Percentiles rank a stretch among this genome's conserved stretches.
Evolutionary conservation across 2,797 vertebrate species (phyloP).

Genomic region (Phaenicophaeus curvirostris): DNA sequence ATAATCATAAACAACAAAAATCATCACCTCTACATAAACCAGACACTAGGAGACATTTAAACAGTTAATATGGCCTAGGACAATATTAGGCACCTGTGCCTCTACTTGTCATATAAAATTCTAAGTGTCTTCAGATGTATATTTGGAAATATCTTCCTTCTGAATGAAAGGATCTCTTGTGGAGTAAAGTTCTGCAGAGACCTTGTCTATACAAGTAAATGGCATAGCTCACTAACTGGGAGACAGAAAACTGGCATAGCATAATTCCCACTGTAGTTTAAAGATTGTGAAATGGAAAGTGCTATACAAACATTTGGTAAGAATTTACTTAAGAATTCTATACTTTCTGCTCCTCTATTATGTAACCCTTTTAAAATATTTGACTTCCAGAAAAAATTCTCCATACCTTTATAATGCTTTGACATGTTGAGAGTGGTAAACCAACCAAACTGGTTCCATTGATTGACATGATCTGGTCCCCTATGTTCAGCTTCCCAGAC

Average conservation of each 20-base stretch:
- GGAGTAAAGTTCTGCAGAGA: background rate
- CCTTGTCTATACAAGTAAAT: background rate
- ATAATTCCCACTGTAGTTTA: background rate
- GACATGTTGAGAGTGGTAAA: slow-evolving; percentile 93
- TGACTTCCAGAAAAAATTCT: background rate
- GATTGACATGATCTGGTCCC: slow-evolving; percentile 99
- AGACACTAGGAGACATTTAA: background rate
- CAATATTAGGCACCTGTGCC: background rate
- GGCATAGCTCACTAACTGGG: background rate
- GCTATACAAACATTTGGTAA: background rate
- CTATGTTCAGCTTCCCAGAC: slow-evolving; percentile 92
- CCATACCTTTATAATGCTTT: slow-evolving; percentile 96
- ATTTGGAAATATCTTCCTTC: background rate
- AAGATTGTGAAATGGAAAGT: background rate
- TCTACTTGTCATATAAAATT: background rate
- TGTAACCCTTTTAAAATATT: background rate
- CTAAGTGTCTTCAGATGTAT: background rate
- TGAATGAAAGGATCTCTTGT: background rate
- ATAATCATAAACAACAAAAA: background rate
- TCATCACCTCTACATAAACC: background rate
- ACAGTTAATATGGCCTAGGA: background rate
- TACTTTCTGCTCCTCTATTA: background rate
- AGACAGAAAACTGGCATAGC: background rate
- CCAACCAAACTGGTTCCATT: slow-evolving; percentile 96
- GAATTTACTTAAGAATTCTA: background rate